phyloP scores from a whole-genome alignment of 2,797 vertebrate species.

The Phoeniculus purpureus region DNA sequence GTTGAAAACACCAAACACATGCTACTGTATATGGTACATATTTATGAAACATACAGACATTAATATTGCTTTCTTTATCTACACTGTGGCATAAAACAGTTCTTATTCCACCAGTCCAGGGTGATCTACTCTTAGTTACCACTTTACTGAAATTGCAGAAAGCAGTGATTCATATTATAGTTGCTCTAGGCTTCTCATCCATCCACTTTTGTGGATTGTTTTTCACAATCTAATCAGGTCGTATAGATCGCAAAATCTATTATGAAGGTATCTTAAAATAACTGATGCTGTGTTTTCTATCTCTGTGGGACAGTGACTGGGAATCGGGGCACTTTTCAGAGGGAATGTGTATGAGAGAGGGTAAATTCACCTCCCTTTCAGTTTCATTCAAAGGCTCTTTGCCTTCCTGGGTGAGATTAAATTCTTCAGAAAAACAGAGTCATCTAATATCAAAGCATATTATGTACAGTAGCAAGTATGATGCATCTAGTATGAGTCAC shows the following conservation, averaged over 20 bases:
- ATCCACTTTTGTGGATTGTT: background rate
- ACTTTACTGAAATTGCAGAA: slow-evolving; percentile 30
- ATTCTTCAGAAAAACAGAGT: background rate
- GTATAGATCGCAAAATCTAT: background rate
- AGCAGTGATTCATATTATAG: background rate
- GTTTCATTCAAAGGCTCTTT: background rate
- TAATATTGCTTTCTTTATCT: background rate
- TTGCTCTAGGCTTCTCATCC: slow-evolving; percentile 38
- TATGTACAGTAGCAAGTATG: background rate
- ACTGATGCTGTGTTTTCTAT: background rate
- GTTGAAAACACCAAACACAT: background rate
- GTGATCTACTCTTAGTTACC: slow-evolving; percentile 9
- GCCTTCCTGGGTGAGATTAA: background rate
- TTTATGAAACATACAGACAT: slow-evolving; percentile 59
- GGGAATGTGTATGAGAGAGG: background rate
- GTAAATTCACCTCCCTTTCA: background rate
- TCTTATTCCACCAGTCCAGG: slow-evolving; percentile 44
- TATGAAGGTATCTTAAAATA: background rate
- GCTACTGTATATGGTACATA: slow-evolving; percentile 8
- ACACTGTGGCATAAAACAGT: background rate
- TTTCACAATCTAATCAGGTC: slow-evolving; percentile 35
- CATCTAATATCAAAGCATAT: background rate
- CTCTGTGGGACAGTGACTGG: background rate
- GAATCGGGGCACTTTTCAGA: background rate
- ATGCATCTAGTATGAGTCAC: background rate